A percentile compares a stretch with the other conserved stretches of the same genome.
These are phyloP conservation scores for Chromobotia macracanthus DNA, from an alignment of 2,797 vertebrate species.

Conservation along the genomic window DNA sequence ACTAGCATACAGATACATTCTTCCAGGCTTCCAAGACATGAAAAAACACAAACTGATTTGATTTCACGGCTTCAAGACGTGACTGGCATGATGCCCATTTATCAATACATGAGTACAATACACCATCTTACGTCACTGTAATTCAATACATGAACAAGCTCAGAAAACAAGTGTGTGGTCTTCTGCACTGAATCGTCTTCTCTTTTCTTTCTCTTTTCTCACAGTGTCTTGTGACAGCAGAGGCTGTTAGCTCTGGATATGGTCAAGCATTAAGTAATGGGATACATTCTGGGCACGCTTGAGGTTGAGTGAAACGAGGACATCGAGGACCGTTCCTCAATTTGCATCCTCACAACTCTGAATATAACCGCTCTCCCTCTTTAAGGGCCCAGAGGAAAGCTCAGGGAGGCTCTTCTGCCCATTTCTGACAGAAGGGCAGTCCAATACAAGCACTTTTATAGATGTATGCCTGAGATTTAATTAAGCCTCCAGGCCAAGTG, in stretches of 20 bases:
- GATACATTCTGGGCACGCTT: slow-evolving; percentile 51
- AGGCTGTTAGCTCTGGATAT: slow-evolving; percentile 53
- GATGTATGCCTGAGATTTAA: not conserved
- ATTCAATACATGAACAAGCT: slow-evolving; percentile 29
- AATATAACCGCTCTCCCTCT: slow-evolving; percentile 43
- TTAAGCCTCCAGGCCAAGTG: not conserved
- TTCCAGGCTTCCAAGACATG: not conserved
- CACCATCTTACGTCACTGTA: slow-evolving; percentile 1
- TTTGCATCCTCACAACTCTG: slow-evolving; percentile 51
- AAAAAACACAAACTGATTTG: not conserved
- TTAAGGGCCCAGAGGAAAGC: not conserved
- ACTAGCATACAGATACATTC: not conserved
- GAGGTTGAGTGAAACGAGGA: slow-evolving; percentile 59
- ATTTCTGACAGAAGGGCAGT: slow-evolving; percentile 28
- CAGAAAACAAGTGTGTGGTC: slow-evolving; percentile 27
- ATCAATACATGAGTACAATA: slow-evolving; percentile 8
- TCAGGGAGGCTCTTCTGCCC: not conserved
- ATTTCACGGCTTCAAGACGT: not conserved
- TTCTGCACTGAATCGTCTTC: slow-evolving; percentile 26
- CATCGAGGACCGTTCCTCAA: slow-evolving; percentile 53
- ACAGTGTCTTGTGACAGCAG: slow-evolving; percentile 53
- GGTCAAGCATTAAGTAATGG: slow-evolving; percentile 59
- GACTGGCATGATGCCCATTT: slow-evolving; percentile 1
- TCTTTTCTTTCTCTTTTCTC: too few species aligned
- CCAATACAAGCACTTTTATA: slow-evolving; percentile 18